Evolutionary conservation across 2,888 invertebrate species (phyloP).

Genomic region (Taphrorychus bicolor): DNA sequence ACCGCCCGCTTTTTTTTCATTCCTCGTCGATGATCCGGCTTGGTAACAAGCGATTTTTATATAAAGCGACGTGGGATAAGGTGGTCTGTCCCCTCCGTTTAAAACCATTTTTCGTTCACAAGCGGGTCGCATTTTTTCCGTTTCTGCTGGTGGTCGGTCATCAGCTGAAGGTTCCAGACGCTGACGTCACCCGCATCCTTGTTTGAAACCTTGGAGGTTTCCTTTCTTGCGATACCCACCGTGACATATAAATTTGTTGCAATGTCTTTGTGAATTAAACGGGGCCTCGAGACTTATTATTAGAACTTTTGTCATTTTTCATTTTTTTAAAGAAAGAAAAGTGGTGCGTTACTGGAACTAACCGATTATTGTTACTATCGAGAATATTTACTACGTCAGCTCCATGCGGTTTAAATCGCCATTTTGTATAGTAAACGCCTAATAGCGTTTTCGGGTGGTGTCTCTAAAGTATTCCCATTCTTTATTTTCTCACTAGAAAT

Average conservation of each 20-base stretch:
- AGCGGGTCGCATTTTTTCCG: conserved; percentile 31
- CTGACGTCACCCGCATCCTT: conserved; percentile 53
- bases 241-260: background rate
- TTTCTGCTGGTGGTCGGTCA: conserved; percentile 37
- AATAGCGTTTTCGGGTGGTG: no score
- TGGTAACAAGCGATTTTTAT: conserved; percentile 39
- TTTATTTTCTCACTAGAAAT: no score
- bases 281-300: no score
- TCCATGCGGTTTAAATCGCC: no score
- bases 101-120: conserved; percentile 32
- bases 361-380: no score
- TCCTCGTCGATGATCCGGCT: conserved; percentile 31
- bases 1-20: conserved; percentile 34
- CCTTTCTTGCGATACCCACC: background rate
- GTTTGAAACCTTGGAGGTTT: conserved; percentile 51
- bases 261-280: no score
- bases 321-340: no score
- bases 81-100: conserved; percentile 33
- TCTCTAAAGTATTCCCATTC: no score
- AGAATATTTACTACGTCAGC: no score
- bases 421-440: no score
- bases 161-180: conserved; percentile 49
- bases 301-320: no score
- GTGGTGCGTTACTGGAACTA: no score
- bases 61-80: conserved; percentile 38